These are phyloP conservation scores for Shargacucullia verbasci DNA, from an alignment of 2,888 invertebrate species.

Conservation along the genomic window DNA sequence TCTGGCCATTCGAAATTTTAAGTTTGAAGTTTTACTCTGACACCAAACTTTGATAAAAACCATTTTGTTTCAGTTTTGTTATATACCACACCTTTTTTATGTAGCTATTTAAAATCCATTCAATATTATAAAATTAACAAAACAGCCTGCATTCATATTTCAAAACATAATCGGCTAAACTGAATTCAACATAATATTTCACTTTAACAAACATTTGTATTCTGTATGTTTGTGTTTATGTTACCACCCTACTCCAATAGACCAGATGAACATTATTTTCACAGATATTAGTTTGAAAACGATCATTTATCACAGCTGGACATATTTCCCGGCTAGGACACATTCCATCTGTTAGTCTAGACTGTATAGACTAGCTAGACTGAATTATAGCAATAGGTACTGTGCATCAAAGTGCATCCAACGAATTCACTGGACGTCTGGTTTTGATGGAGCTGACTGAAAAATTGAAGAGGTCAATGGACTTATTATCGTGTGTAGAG, in stretches of 20 bases:
- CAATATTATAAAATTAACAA: too few relatives aligned
- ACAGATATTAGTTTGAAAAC: constrained; percentile 29
- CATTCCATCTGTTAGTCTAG: constrained; percentile 51
- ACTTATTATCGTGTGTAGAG: background rate
- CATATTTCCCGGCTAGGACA: constrained; percentile 31
- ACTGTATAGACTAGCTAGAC: constrained; percentile 39
- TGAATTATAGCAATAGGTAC: constrained; percentile 36
- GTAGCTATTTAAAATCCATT: too few relatives aligned
- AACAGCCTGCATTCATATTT: too few relatives aligned
- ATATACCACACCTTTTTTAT: too few relatives aligned
- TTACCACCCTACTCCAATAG: constrained; percentile 1
- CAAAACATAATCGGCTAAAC: too few relatives aligned
- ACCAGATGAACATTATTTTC: constrained; percentile 29
- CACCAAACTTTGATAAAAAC: too few relatives aligned
- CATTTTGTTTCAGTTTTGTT: too few relatives aligned
- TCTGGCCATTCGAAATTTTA: too few relatives aligned
- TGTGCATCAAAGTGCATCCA: constrained; percentile 19
- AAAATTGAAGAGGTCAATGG: background rate
- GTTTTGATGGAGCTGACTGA: constrained; percentile 2
- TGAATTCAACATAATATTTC: too few relatives aligned
- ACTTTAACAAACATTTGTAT: too few relatives aligned
- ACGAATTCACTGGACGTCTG: constrained; percentile 18
- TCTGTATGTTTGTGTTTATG: too few relatives aligned
- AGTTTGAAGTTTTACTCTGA: too few relatives aligned
- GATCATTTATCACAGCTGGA: constrained; percentile 43